Evolutionary conservation across 2,888 invertebrate genomes (phyloP).

Genomic region (Hedychridium roseum): DNA sequence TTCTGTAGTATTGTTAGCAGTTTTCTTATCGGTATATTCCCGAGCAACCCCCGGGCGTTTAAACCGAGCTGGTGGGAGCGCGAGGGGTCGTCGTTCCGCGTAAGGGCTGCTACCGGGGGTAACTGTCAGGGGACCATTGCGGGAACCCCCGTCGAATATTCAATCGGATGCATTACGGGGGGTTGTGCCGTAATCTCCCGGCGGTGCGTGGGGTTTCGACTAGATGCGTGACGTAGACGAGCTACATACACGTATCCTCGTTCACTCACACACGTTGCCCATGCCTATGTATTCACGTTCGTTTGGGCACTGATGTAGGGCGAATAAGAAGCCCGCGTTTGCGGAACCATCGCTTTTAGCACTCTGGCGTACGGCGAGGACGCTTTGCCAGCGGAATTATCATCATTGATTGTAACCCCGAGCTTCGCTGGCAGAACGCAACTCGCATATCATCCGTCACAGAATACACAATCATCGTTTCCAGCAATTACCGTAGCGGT

Average conservation of each 20-base stretch:
- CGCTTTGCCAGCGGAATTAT: not conserved
- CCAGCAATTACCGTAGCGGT: no score
- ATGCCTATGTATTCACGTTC: no score
- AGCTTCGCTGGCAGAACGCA: no score
- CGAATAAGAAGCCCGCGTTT: no score
- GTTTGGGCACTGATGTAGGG: no score
- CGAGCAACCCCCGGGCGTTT: not conserved
- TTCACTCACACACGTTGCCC: constrained; percentile 17
- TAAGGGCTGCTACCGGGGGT: constrained; percentile 21
- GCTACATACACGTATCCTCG: constrained; percentile 15
- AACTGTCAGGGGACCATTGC: constrained; percentile 42
- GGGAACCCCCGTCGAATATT: constrained; percentile 50
- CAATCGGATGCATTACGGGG: constrained; percentile 53
- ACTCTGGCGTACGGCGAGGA: not conserved
- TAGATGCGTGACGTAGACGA: constrained; percentile 36
- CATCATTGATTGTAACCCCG: no score
- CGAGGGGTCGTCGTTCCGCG: constrained; percentile 17
- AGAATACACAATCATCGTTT: no score
- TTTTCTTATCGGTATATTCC: no score
- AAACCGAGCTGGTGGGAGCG: not conserved
- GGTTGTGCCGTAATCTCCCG: constrained; percentile 36
- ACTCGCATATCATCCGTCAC: no score
- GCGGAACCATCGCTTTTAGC: not conserved
- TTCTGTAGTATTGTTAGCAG: no score
- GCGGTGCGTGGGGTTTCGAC: constrained; percentile 24